A percentile compares a stretch with the other conserved stretches of the same genome.
phyloP scores from a whole-genome alignment of 2,113 vertebrate species.

The Beaufortia kweichowensis region DNA sequence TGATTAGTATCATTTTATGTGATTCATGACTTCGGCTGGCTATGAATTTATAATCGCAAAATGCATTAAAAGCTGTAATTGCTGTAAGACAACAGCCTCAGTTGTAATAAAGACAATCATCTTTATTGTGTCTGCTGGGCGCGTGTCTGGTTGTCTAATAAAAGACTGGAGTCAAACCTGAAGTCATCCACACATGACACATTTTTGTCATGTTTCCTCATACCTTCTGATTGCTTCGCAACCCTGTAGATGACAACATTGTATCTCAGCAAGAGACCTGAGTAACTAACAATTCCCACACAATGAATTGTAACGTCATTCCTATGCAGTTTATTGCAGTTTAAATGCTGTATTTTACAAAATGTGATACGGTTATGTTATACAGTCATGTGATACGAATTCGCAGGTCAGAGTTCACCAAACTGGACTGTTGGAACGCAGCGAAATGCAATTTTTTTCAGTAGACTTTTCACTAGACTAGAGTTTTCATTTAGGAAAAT shows the following conservation, averaged over 20 bases:
- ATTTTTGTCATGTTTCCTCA: conserved; percentile 20
- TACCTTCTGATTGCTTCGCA: conserved; percentile 19
- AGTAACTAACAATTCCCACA: not conserved
- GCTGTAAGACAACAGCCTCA: conserved; percentile 1
- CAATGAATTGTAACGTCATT: not conserved
- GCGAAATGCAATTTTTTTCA: too few relatives aligned
- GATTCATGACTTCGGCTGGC: too few relatives aligned
- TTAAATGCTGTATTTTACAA: too few relatives aligned
- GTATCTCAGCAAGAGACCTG: conserved; percentile 1
- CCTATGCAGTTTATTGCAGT: too few relatives aligned
- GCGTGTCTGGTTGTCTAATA: conserved; percentile 1
- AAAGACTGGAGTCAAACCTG: conserved; percentile 14
- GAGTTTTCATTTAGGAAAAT: too few relatives aligned
- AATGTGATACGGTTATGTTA: too few relatives aligned
- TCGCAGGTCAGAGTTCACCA: too few relatives aligned
- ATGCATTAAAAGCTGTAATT: not conserved
- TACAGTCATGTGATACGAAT: too few relatives aligned
- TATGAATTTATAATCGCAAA: not conserved
- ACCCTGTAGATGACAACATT: not conserved
- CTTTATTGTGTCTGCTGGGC: conserved; percentile 14
- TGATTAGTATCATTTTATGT: not conserved
- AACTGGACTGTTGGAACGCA: too few relatives aligned
- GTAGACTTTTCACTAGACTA: too few relatives aligned
- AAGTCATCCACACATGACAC: conserved; percentile 28
- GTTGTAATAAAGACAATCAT: conserved; percentile 14